Base-by-base conservation (phyloP, 2,888 invertebrate genomes). In the Tuberolachnus salignus region DNA sequence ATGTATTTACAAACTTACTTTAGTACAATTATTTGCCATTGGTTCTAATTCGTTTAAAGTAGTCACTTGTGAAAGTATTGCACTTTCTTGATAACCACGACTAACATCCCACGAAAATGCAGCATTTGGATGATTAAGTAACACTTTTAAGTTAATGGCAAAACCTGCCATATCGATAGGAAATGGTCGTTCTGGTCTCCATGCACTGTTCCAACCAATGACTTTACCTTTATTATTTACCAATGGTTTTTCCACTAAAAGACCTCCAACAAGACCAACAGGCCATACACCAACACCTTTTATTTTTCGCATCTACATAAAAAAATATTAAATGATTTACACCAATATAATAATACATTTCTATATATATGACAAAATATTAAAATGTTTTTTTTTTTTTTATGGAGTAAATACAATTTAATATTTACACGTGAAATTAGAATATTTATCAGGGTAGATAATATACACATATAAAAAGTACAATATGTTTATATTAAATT, bases 161-260 rank as follows among this genome's bases (percentile, higher is more conserved):
- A 97, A 98, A 0, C 95, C 97, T 0, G 98, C 98, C 98, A 99
- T 99, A 84, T 99, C 98, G 53, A 97, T 91, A 0, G 98, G 97
- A 87, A 98, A 99, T 0, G 94, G 92, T 81, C 98, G 88, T 83
- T 94, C 91, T 0, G 96, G 93, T 84, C 93, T 92, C 94, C 96
- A 98, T 0, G 91, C 92, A 0, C 92, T 91, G 83, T 89, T 89
- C 85, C 90, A 93, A 14, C 90, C 89, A 14, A 85, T 85, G 6
- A 92, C 89, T 83, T 87, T 88, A 53, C 88, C 89, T 69, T 86
- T 91, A 81, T 88, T 86, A 84, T 90, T 88, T 3, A 97, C 89
- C 14, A 94, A 85, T 0, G 98, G 98, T 84, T 92, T 90, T 86
- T 99, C 98, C 0, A 96, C 97, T 86, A 94, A 90, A 84, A 98